Conservation (phyloP, 2,888 invertebrate species). For the Rotaria sp. region DNA sequence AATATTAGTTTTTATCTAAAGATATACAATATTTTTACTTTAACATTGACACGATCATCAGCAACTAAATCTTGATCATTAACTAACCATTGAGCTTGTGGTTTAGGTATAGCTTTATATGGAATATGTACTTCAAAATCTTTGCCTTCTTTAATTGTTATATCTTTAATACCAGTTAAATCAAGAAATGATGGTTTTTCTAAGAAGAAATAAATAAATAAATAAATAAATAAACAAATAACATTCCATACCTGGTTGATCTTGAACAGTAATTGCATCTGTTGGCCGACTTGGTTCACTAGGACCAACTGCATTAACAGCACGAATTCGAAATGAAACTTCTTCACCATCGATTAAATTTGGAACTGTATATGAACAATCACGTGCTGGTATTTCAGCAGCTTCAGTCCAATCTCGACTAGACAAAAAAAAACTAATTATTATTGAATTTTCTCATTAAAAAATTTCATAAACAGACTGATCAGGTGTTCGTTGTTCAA, state of each 20-base stretch:
- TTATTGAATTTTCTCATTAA: background rate
- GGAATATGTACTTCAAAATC: slow-evolving; percentile 94
- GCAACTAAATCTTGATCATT: slow-evolving; percentile 55
- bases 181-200: slow-evolving; percentile 84
- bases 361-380: slow-evolving; percentile 71
- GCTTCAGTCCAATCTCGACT: slow-evolving; percentile 56
- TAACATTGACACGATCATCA: slow-evolving; percentile 45
- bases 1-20: background rate
- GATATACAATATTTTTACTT: slow-evolving; percentile 41
- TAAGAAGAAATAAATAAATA: slow-evolving; percentile 51
- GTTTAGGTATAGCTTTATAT: slow-evolving; percentile 84
- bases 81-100: slow-evolving; percentile 75
- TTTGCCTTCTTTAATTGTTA: slow-evolving; percentile 91
- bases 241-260: slow-evolving; percentile 51
- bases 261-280: slow-evolving; percentile 51
- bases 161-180: slow-evolving; percentile 81
- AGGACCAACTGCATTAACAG: slow-evolving; percentile 92
- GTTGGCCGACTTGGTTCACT: slow-evolving; percentile 58
- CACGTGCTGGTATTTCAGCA: slow-evolving; percentile 68
- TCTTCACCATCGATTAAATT: slow-evolving; percentile 80
- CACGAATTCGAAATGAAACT: slow-evolving; percentile 87
- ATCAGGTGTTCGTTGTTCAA: slow-evolving; percentile 59
- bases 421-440: background rate
- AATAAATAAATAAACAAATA: background rate
- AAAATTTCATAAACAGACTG: slow-evolving; percentile 45